Base-by-base conservation (phyloP, 2,888 invertebrate species). In the Stenchaetothrips biformis region DNA sequence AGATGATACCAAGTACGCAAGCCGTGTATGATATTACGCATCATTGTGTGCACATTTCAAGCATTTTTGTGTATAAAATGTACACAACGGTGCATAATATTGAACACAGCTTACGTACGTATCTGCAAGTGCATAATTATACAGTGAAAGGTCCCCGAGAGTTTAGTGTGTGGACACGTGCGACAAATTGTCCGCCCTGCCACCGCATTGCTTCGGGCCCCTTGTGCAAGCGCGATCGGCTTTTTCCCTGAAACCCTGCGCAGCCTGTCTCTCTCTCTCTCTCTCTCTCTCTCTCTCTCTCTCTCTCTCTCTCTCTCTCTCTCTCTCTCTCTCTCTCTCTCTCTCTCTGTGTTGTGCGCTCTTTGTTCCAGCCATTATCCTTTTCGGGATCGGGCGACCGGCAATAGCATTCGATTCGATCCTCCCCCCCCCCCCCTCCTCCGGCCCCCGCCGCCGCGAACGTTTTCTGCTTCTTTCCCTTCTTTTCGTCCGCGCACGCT, bases 301-400 rank as follows among this genome's bases (percentile, higher is more conserved):
- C 53, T 53, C 53, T 53, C 67, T 67, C 67, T 67, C 37, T 37
- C 37, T 37, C 37, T 37, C 37, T 53, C 53, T 59, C 59, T 59
- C 59, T 59, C 59, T 59, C 59, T 59, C 13, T 59, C 59, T 59
- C 59, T 9, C 59, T 16, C 59, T 16, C 59, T 16, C 59, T 16
- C 53, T 53, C 53, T 53, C 67, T 67, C 67, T 67, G 59, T 13
- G 8, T 7, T 59, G 59, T 59, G 59, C 21, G 21, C 67, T 67
- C 67, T 67, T 67, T 67, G 67, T 67, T 67, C 67, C 21, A 67
- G 67, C 67, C 67, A 67, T 67, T 67, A 67, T 67, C 67, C 67
- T 67, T 67, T 67, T 67, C 67, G 67, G 67, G 67, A 67, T 67
- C 67, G 25, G 67, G 37, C 18, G 67, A 67, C 67, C 18, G 21